Evolutionary conservation across 2,797 vertebrate genomes (phyloP).

Genomic region (Mus minutoides): DNA sequence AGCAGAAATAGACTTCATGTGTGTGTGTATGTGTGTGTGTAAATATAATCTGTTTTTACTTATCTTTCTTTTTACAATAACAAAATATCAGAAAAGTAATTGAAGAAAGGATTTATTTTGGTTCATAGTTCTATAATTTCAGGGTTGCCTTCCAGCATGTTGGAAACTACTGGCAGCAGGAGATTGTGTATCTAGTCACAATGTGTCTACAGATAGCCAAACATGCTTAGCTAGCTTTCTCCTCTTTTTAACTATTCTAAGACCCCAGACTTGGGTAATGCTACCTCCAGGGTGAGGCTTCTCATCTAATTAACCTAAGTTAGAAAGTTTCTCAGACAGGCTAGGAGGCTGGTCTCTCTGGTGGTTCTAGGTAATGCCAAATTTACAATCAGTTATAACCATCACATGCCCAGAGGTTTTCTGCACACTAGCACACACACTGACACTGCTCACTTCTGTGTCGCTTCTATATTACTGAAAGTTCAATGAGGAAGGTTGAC

Average conservation of each 20-base stretch:
- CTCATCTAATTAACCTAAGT: not conserved
- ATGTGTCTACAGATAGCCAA: not conserved
- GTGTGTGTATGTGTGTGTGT: too few relatives aligned
- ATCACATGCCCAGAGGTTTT: not conserved
- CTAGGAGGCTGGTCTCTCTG: not conserved
- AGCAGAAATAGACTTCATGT: not conserved
- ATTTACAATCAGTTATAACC: not conserved
- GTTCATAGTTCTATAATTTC: not conserved
- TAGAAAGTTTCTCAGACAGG: not conserved
- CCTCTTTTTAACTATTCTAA: too few relatives aligned
- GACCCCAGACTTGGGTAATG: not conserved
- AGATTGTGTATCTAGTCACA: not conserved
- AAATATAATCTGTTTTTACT: too few relatives aligned
- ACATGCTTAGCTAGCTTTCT: not conserved
- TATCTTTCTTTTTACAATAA: not conserved
- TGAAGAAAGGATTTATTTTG: not conserved
- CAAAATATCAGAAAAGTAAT: not conserved
- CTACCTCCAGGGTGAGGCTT: not conserved
- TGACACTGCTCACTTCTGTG: not conserved
- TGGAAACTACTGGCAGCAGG: too few relatives aligned
- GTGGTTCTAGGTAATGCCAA: not conserved
- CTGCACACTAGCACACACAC: too few relatives aligned
- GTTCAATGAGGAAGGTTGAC: fast-evolving
- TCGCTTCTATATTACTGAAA: not conserved
- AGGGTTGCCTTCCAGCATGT: not conserved